phyloP scores from a whole-genome alignment of 2,888 invertebrate genomes.

The Synergus laeviventris region DNA sequence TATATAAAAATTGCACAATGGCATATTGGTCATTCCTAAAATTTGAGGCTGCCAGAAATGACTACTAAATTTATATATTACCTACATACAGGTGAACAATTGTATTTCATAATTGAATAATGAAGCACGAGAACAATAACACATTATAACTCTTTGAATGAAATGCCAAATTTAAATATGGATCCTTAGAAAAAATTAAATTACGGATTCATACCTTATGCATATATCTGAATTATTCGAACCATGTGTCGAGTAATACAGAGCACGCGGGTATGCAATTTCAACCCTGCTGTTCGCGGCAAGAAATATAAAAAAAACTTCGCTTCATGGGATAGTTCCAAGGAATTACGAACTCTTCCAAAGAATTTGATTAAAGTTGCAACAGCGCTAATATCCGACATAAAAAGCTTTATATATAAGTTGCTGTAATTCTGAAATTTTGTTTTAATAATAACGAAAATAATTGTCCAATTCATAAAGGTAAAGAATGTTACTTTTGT shows the following conservation, averaged over 20 bases:
- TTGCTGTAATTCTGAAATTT: background rate
- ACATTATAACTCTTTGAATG: background rate
- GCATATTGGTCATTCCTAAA: background rate
- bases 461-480: slow-evolving; percentile 9
- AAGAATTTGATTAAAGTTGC: slow-evolving; percentile 4
- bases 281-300: slow-evolving; percentile 24
- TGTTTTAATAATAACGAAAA: background rate
- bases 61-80: background rate
- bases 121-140: slow-evolving; percentile 16
- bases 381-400: background rate
- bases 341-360: background rate
- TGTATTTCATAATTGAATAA: slow-evolving; percentile 17
- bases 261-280: slow-evolving; percentile 30
- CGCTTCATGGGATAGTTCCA: slow-evolving; percentile 15
- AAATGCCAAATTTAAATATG: slow-evolving; percentile 34
- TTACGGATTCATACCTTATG: slow-evolving; percentile 28
- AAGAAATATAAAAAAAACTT: slow-evolving; percentile 24
- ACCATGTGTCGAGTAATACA: slow-evolving; percentile 37
- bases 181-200: slow-evolving; percentile 26
- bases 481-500: background rate
- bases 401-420: background rate
- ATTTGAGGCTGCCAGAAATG: background rate
- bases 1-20: background rate
- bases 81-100: background rate
- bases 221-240: slow-evolving; percentile 37